phyloP scores from a whole-genome alignment of 1,140 invertebrate species.

The Chironomus striatipennis region DNA sequence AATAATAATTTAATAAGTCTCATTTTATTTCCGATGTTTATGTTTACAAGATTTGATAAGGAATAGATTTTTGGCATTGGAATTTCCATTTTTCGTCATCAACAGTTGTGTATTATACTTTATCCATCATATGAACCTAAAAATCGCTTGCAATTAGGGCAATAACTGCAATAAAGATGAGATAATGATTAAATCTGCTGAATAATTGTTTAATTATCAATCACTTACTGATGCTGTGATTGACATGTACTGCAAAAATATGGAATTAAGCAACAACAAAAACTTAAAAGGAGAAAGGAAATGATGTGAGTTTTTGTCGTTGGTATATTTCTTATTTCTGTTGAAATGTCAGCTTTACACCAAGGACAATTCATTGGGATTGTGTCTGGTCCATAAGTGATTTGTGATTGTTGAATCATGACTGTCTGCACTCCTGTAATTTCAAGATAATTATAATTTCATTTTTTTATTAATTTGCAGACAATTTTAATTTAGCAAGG shows the following conservation, averaged over 20 bases:
- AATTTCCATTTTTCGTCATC: too few relatives aligned
- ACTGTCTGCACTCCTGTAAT: background rate
- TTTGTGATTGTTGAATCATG: background rate
- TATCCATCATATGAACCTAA: background rate
- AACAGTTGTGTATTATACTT: too few relatives aligned
- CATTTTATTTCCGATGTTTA: too few relatives aligned
- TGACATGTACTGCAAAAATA: background rate
- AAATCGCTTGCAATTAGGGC: background rate
- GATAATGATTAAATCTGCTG: background rate
- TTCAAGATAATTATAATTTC: background rate
- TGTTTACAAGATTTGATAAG: too few relatives aligned
- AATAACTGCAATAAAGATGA: background rate
- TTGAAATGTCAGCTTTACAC: background rate
- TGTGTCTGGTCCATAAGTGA: background rate
- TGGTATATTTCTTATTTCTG: background rate
- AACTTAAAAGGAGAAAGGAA: background rate
- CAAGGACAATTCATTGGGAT: background rate
- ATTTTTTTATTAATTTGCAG: too few relatives aligned
- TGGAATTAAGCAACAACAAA: background rate
- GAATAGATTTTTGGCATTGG: too few relatives aligned
- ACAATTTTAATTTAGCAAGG: too few relatives aligned
- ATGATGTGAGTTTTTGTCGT: background rate
- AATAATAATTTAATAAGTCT: too few relatives aligned
- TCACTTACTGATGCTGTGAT: background rate
- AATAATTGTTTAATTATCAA: background rate